Percentiles rank a stretch among this genome's conserved stretches.
phyloP scores from a whole-genome alignment of 2,113 vertebrate species.

The Origma solitaria region DNA sequence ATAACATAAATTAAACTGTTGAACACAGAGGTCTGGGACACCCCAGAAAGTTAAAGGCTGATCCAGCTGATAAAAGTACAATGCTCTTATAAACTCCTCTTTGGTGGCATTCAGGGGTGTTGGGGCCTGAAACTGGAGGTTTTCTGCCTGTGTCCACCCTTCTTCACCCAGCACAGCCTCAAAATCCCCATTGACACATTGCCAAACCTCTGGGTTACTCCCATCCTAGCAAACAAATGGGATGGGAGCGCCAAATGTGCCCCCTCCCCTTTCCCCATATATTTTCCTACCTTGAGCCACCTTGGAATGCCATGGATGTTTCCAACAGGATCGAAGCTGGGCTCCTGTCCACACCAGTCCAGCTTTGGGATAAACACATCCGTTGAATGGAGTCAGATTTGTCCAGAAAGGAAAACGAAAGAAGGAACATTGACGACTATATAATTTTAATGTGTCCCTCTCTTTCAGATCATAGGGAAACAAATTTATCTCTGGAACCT shows the following conservation, averaged over 20 bases:
- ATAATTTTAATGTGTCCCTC: neutral
- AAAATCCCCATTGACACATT: neutral
- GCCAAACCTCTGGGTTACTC: neutral
- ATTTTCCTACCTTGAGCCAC: neutral
- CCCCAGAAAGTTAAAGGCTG: neutral
- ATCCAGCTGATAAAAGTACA: neutral
- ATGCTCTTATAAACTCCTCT: neutral
- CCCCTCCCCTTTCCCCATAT: neutral
- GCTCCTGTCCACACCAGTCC: neutral
- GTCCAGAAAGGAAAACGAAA: neutral
- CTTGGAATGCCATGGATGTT: neutral
- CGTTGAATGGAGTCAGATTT: neutral
- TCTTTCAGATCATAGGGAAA: neutral
- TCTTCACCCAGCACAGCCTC: neutral
- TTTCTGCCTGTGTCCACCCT: neutral
- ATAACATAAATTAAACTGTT: neutral
- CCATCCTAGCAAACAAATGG: neutral
- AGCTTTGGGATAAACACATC: slow-evolving; percentile 49
- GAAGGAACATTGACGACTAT: neutral
- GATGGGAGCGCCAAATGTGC: neutral
- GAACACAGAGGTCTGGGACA: neutral
- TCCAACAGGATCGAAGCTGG: neutral
- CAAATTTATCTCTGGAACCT: neutral
- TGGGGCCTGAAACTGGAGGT: neutral
- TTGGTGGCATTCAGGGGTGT: neutral